Base-by-base conservation (phyloP, 2,888 invertebrate species). In the Drosophila melanosoma region DNA sequence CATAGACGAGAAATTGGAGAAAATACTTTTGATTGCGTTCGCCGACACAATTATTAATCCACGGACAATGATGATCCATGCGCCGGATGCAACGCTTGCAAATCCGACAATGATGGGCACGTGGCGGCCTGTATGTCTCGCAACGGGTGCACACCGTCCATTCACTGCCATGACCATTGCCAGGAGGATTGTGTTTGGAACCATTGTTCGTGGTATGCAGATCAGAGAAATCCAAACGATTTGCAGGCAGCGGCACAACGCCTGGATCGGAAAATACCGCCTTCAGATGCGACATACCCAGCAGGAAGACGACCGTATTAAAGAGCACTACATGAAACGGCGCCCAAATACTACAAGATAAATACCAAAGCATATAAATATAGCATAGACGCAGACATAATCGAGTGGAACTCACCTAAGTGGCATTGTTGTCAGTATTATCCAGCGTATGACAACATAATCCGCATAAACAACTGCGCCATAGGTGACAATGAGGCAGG, bases 41-140 rank as follows among this genome's bases (percentile, higher is more conserved):
- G 52, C 98, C 98, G 7, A 98, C 97, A 93, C 98, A 98, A 93
- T 98, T 98, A 92, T 98, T 98, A 56, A 98, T 97, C 97, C 97
- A 97, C 7, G 97, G 96, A 92, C 98, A 97, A 93, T 98, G 97
- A 54, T 93, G 93, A 67, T 93, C 93, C 92, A 93, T 92, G 53
- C 92, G 91, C 4, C 93, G 87, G 62, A 98, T 96, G 91, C 97
- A 97, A 75, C 97, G 94, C 86, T 96, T 96, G 91, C 97, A 98
- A 79, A 97, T 96, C 82, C 97, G 95, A 93, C 98, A 98, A 92
- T 98, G 97, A 93, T 97, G 97, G 10, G 97, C 97, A 79, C 97
- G 93, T 0, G 97, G 97, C 11, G 97, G 97, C 58, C 96, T 94
- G 92, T 97, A 95, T 58, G 97, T 96, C 94, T 97, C 96, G 92